phyloP scores from a whole-genome alignment of 2,888 invertebrate species.

The Amphipyra berbera region DNA sequence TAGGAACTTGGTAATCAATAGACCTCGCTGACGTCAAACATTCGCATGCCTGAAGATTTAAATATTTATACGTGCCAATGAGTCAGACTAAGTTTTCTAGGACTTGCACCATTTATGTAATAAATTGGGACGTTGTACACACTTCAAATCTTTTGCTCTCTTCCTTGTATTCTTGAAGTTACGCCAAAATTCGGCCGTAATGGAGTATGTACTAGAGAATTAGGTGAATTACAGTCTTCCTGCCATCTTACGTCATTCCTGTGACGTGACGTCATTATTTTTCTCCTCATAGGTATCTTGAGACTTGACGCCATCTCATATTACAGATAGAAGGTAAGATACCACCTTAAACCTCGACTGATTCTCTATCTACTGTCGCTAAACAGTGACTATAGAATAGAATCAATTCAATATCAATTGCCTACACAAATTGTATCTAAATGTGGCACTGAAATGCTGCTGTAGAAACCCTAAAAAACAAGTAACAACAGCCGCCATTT shows the following conservation, averaged over 20 bases:
- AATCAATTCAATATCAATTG: too few species aligned
- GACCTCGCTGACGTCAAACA: slow-evolving; percentile 45
- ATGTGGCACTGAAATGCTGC: too few species aligned
- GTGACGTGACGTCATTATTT: slow-evolving; percentile 31
- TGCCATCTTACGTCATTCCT: slow-evolving; percentile 45
- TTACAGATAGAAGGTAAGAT: too few species aligned
- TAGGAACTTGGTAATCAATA: slow-evolving; percentile 45
- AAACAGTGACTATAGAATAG: too few species aligned
- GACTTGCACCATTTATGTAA: slow-evolving; percentile 42
- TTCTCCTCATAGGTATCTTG: slow-evolving; percentile 7
- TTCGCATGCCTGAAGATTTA: slow-evolving; percentile 38
- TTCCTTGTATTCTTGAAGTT: slow-evolving; percentile 46
- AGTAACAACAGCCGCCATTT: too few species aligned
- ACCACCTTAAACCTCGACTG: too few species aligned
- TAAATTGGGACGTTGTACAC: slow-evolving; percentile 38
- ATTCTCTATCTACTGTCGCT: too few species aligned
- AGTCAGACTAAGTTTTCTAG: slow-evolving; percentile 39
- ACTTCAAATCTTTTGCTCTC: slow-evolving; percentile 25
- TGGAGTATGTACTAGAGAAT: slow-evolving; percentile 30
- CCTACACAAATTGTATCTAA: too few species aligned
- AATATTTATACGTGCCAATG: slow-evolving; percentile 49
- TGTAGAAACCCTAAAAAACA: too few species aligned
- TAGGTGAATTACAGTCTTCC: slow-evolving; percentile 40
- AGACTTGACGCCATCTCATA: slow-evolving; percentile 37
- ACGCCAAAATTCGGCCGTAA: slow-evolving; percentile 44